Evolutionary conservation across 1,140 invertebrate genomes (phyloP).

Genomic region (Atta cephalotes): DNA sequence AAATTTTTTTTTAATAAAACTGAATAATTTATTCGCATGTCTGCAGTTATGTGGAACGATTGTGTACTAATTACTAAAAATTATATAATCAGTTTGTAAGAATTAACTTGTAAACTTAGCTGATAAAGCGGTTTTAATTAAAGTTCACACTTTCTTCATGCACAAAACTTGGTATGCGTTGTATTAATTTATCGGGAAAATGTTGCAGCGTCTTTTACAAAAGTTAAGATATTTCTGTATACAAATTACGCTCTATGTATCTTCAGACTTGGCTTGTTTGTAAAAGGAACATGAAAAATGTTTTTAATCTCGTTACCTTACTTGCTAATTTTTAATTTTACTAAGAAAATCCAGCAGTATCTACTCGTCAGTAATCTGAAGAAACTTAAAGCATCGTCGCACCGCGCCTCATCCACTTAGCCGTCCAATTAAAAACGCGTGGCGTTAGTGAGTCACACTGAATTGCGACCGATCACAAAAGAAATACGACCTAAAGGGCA

Average conservation of each 20-base stretch:
- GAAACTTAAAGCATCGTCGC: neutral
- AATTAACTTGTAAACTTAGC: slow-evolving; percentile 11
- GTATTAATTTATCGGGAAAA: neutral
- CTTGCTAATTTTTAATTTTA: slow-evolving; percentile 16
- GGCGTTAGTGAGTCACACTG: slow-evolving; percentile 41
- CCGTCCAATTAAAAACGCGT: slow-evolving; percentile 45
- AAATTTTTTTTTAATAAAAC: neutral
- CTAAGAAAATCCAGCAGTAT: neutral
- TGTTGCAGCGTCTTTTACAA: neutral
- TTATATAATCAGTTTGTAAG: neutral
- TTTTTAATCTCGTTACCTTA: neutral
- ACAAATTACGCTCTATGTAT: neutral
- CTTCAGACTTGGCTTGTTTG: neutral
- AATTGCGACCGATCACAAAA: slow-evolving; percentile 38
- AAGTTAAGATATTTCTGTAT: neutral
- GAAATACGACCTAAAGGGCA: slow-evolving; percentile 61
- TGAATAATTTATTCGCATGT: neutral
- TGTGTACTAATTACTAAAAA: slow-evolving; percentile 2
- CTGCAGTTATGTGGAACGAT: too few species aligned
- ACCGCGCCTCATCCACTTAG: neutral
- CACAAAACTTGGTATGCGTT: slow-evolving; percentile 17
- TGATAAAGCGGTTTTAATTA: slow-evolving; percentile 24
- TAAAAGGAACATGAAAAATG: neutral
- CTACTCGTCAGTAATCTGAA: neutral
- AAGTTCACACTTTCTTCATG: slow-evolving; percentile 25